Evolutionary conservation across 1,140 invertebrate species (phyloP), one percentile per base, ranked within the genome.

Genomic region (Micrasema minimum): DNA sequence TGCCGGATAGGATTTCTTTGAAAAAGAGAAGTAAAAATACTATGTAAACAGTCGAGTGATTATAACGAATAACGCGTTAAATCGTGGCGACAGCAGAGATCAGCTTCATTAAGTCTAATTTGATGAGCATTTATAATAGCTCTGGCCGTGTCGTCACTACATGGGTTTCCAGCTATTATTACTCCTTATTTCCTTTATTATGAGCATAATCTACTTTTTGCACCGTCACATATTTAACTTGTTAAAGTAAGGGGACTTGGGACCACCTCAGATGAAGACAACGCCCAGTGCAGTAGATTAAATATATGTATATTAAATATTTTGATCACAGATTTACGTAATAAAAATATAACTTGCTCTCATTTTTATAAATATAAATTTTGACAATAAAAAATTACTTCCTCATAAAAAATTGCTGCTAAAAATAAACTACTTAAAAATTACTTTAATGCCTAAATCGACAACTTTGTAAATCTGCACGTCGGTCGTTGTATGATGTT

Each of bases 71-170:
- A 45, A 45, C 45, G 45, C 62, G 22, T 66, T 67, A 51, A 67
- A 55, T 41, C 50, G 16, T 18, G 65, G 35, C 38, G 67, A 69
- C 55, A 71, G 61, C 35, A 38, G 23, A 66, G 69, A 57, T 50
- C 62, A 18, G 66, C 37, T 59, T 38, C 73, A 72, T 75, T 75
- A 71, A 72, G 69, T 65, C 43, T 75, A 72, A 75, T 71, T 75
- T 75, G 61, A 35, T 68, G 35, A 65, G 69, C 73, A 65, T 61
- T 75, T 64, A 64, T 68, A 74, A 71, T 55, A 55, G 31, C 14
- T 46, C 45, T 38, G 20, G 59, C 51, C 73, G 22, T 51, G 53
- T 75, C 73, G 67, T 71, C 72, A 62, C 62, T 41, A 3, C 48
- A 14, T 23, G 38, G 50, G 43, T 46, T 38, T 14, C 59, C 53